Percentiles rank a stretch among this genome's conserved stretches.
Conservation (phyloP, 2,797 vertebrate genomes). For the Oryzias dopingdopingensis region DNA sequence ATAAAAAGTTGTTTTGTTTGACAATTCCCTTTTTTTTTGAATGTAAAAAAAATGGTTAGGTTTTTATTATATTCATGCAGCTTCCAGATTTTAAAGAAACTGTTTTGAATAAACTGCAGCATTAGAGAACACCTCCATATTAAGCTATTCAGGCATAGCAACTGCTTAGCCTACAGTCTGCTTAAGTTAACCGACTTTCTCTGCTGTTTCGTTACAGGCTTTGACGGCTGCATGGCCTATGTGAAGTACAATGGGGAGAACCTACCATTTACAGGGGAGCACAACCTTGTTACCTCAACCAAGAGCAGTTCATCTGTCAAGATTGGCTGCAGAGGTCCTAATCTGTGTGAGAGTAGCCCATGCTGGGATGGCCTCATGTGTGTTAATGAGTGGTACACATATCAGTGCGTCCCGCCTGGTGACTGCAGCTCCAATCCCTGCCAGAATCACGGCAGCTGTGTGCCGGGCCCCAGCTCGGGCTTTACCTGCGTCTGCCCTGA, state of each 20-base stretch:
- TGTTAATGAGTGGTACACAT: slow-evolving; percentile 92
- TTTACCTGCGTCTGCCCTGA: slow-evolving; percentile 91
- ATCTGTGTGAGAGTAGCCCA: slow-evolving; percentile 90
- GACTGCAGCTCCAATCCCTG: slow-evolving; percentile 90
- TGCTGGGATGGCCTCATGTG: slow-evolving; percentile 93
- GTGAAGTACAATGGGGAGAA: slow-evolving; percentile 87
- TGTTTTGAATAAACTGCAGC: slow-evolving; percentile 43
- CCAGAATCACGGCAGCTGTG: slow-evolving; percentile 90
- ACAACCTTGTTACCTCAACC: slow-evolving; percentile 82
- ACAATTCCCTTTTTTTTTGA: slow-evolving; percentile 18
- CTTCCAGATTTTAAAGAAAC: slow-evolving; percentile 44
- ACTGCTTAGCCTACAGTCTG: slow-evolving; percentile 21
- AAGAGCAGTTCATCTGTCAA: slow-evolving; percentile 84
- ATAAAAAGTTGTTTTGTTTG: slow-evolving; percentile 16
- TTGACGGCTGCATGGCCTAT: slow-evolving; percentile 89
- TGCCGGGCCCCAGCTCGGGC: slow-evolving; percentile 74
- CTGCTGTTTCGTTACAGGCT: slow-evolving; percentile 76
- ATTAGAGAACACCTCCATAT: slow-evolving; percentile 29
- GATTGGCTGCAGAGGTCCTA: slow-evolving; percentile 91
- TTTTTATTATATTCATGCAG: slow-evolving; percentile 28
- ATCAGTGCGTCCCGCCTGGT: slow-evolving; percentile 88
- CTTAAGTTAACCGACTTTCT: slow-evolving; percentile 25
- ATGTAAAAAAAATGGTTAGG: not conserved
- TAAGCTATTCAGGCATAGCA: slow-evolving; percentile 34
- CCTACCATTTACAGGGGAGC: slow-evolving; percentile 89